Percentiles rank a stretch among this genome's conserved stretches.
Conservation (phyloP, 2,888 invertebrate genomes). For the Bembecia ichneumoniformis region DNA sequence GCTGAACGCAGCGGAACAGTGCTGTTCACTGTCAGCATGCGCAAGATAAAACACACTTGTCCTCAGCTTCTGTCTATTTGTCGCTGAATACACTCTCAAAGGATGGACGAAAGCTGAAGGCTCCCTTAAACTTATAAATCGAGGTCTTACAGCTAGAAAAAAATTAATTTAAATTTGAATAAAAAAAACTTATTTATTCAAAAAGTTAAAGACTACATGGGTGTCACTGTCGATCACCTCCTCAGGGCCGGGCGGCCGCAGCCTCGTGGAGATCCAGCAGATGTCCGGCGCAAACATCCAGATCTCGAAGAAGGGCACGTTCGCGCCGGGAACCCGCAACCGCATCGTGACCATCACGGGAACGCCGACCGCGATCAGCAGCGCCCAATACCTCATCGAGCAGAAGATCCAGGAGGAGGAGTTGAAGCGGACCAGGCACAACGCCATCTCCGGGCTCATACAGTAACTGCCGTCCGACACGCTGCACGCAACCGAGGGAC, state of each 20-base stretch:
- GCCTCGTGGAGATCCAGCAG: conserved; percentile 97
- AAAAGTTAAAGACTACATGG: too few species aligned
- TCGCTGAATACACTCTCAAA: too few species aligned
- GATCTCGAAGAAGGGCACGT: conserved; percentile 98
- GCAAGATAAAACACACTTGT: too few species aligned
- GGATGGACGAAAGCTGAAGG: too few species aligned
- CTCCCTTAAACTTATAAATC: too few species aligned
- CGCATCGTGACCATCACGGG: conserved; percentile 97
- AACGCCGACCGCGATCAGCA: conserved; percentile 87
- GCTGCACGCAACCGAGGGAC: too few species aligned
- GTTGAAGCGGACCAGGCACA: conserved; percentile 93
- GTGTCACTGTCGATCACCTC: conserved; percentile 70
- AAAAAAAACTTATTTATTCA: too few species aligned
- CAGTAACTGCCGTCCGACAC: conserved; percentile 59
- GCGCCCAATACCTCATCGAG: conserved; percentile 96
- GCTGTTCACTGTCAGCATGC: too few species aligned
- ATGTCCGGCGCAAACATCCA: conserved; percentile 97
- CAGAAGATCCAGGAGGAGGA: conserved; percentile 97
- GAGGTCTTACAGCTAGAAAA: too few species aligned
- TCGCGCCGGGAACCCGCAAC: conserved; percentile 97
- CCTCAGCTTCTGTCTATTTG: too few species aligned
- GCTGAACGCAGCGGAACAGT: too few species aligned
- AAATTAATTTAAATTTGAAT: too few species aligned
- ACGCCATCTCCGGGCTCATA: conserved; percentile 81
- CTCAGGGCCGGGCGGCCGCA: conserved; percentile 92